phyloP scores from a whole-genome alignment of 1,140 invertebrate genomes.

The Macrocentrus cingulum region DNA sequence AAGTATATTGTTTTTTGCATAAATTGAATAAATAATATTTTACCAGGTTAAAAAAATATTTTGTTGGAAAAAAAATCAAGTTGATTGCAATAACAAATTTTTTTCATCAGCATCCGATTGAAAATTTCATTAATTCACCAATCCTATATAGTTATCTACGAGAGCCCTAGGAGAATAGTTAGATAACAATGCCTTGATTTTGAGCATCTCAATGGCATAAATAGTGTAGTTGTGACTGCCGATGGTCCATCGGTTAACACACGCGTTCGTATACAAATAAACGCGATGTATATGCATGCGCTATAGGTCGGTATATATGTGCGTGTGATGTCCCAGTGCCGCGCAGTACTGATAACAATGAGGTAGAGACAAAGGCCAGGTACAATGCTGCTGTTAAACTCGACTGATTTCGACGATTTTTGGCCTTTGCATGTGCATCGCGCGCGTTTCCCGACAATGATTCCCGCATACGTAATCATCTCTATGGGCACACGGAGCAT shows the following conservation, averaged over 20 bases:
- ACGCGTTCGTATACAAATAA: neutral
- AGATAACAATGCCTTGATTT: conserved; percentile 33
- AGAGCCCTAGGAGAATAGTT: conserved; percentile 3
- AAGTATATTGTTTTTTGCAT: no score
- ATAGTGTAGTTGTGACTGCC: conserved; percentile 22
- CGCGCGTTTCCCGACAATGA: conserved; percentile 51
- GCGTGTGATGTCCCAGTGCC: conserved; percentile 17
- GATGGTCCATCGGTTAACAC: neutral
- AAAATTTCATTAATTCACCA: no score
- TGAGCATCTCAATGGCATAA: conserved; percentile 35
- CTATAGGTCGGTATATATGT: conserved; percentile 15
- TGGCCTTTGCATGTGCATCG: conserved; percentile 54
- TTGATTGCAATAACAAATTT: no score
- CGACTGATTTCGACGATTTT: conserved; percentile 60
- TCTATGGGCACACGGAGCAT: conserved; percentile 38
- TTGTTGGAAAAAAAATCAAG: no score
- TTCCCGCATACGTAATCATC: conserved; percentile 58
- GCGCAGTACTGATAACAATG: conserved; percentile 52
- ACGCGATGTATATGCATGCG: conserved; percentile 25
- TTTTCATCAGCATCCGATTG: no score
- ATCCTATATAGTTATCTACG: no score
- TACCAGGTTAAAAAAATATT: no score
- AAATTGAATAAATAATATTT: no score
- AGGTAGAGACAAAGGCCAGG: conserved; percentile 54
- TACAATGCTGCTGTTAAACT: conserved; percentile 60